phyloP scores from a whole-genome alignment of 2,888 invertebrate species.

The Mongoloraphidia duomilia region DNA sequence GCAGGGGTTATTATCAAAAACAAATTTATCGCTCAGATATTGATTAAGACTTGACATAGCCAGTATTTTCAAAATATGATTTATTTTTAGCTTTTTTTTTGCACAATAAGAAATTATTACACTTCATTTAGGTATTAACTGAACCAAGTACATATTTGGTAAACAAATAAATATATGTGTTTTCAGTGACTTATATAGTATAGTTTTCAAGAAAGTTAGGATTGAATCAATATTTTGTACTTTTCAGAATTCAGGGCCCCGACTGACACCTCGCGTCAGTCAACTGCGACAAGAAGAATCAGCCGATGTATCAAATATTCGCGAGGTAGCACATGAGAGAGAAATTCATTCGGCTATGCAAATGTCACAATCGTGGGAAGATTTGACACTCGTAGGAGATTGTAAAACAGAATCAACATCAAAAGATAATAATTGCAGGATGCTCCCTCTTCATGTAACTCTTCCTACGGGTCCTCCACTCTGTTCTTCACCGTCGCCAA shows the following conservation, averaged over 20 bases:
- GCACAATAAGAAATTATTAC: background rate
- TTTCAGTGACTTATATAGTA: background rate
- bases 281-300: slow-evolving; percentile 83
- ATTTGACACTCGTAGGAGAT: slow-evolving; percentile 59
- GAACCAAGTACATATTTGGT: background rate
- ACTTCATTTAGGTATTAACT: background rate
- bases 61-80: too few relatives aligned
- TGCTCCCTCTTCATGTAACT: slow-evolving; percentile 32
- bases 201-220: slow-evolving; percentile 14
- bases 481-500: slow-evolving; percentile 48
- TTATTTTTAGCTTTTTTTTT: background rate
- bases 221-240: background rate
- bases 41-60: too few relatives aligned
- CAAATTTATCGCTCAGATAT: too few relatives aligned
- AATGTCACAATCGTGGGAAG: slow-evolving; percentile 91
- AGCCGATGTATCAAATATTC: slow-evolving; percentile 61
- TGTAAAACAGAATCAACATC: slow-evolving; percentile 28
- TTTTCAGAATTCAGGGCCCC: slow-evolving; percentile 41
- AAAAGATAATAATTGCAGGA: slow-evolving; percentile 30
- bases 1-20: too few relatives aligned
- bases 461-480: slow-evolving; percentile 36
- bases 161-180: background rate
- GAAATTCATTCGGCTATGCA: slow-evolving; percentile 84
- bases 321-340: slow-evolving; percentile 84
- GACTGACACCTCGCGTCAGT: slow-evolving; percentile 69